These are phyloP conservation scores for Pomatostomus ruficeps DNA, from an alignment of 2,113 vertebrate species.

Conservation along the genomic window DNA sequence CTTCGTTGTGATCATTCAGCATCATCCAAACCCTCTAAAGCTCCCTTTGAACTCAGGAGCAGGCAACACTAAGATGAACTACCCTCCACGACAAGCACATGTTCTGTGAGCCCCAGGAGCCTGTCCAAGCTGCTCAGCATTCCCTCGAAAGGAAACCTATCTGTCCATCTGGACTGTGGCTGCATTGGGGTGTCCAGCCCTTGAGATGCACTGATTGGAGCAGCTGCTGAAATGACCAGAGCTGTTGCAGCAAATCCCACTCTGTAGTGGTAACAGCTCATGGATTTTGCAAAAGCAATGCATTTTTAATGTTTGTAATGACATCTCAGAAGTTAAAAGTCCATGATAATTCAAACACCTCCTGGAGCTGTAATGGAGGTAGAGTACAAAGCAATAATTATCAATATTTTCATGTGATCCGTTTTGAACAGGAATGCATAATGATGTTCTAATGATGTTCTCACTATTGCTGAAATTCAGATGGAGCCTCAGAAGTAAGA, in stretches of 20 bases:
- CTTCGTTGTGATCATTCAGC: not conserved
- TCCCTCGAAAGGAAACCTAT: not conserved
- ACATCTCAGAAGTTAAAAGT: not conserved
- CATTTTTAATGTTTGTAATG: not conserved
- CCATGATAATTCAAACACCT: not conserved
- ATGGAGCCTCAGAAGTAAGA: not conserved
- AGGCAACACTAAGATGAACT: not conserved
- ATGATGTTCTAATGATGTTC: not conserved
- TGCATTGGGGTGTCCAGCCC: not conserved
- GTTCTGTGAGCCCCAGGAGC: not conserved
- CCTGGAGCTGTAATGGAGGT: not conserved
- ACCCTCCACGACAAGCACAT: not conserved
- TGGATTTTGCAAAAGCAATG: not conserved
- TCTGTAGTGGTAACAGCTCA: not conserved
- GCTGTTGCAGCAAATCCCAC: not conserved
- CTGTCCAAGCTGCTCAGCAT: not conserved
- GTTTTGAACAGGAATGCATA: not conserved
- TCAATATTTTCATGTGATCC: not conserved
- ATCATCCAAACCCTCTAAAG: not conserved
- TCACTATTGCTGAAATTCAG: not conserved
- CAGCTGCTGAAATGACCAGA: not conserved
- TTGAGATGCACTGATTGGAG: not conserved
- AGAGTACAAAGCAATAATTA: not conserved
- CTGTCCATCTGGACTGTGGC: fast-evolving
- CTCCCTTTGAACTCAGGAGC: not conserved